A percentile compares a stretch with the other conserved stretches of the same genome.
These are phyloP conservation scores for Lepilemur ruficaudatus DNA, from an alignment of 2,797 vertebrate species.

Conservation along the genomic window DNA sequence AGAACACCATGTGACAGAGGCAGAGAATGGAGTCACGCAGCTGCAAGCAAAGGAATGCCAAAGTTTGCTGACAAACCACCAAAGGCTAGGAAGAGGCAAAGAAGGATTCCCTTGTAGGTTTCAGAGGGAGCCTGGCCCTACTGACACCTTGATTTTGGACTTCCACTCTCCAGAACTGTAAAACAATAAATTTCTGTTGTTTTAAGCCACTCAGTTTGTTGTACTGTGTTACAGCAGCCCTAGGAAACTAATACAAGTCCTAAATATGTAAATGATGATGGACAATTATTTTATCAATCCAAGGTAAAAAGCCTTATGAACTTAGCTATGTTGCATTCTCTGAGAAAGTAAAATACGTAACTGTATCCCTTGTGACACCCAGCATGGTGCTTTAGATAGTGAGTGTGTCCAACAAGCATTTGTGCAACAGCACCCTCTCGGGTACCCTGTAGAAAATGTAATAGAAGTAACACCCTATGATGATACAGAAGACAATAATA, in stretches of 20 bases:
- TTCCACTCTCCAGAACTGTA: background rate
- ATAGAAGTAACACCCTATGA: background rate
- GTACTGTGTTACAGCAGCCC: background rate
- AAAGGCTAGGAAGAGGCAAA: background rate
- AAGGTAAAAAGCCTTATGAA: background rate
- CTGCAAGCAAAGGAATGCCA: background rate
- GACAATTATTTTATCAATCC: background rate
- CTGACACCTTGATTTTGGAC: background rate
- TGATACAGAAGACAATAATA: background rate
- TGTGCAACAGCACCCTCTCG: background rate
- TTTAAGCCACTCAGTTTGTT: background rate
- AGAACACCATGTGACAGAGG: background rate
- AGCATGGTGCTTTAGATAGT: no score
- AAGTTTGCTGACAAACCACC: background rate
- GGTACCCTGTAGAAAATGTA: accelerated
- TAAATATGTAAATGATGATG: background rate
- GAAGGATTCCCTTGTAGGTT: background rate
- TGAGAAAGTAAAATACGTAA: background rate
- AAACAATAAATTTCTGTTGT: background rate
- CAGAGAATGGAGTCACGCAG: background rate
- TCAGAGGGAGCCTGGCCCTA: background rate
- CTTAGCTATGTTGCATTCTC: background rate
- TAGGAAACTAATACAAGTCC: background rate
- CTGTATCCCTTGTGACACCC: background rate
- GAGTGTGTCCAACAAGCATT: background rate